Evolutionary conservation across 2,888 invertebrate genomes (phyloP).

Genomic region (Nymphalis urticae): DNA sequence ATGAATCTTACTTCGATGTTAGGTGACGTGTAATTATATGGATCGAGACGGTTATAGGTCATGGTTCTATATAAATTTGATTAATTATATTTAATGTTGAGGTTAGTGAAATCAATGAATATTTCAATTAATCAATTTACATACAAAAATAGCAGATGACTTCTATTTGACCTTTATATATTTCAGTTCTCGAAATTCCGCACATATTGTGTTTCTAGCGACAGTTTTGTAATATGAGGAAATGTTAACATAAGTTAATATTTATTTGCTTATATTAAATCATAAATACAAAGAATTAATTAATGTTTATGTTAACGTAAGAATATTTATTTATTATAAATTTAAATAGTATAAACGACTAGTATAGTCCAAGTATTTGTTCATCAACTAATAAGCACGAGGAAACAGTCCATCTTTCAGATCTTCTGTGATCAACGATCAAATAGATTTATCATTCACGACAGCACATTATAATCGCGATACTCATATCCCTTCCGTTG

Average conservation of each 20-base stretch:
- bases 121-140: background rate
- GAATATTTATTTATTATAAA: background rate
- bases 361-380: slow-evolving; percentile 13
- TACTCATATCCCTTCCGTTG: too few species aligned
- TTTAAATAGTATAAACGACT: background rate
- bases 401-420: slow-evolving; percentile 35
- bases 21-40: slow-evolving; percentile 1
- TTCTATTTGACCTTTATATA: too few species aligned
- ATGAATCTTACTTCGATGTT: slow-evolving; percentile 13
- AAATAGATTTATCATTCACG: slow-evolving; percentile 30
- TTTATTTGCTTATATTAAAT: too few species aligned
- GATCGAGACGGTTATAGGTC: slow-evolving; percentile 6
- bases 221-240: too few species aligned
- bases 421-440: slow-evolving; percentile 30
- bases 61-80: background rate
- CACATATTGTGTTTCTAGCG: too few species aligned
- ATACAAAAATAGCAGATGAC: too few species aligned
- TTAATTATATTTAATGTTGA: slow-evolving; percentile 1
- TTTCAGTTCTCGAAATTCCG: too few species aligned
- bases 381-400: slow-evolving; percentile 29
- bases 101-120: background rate
- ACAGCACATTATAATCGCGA: slow-evolving; percentile 2
- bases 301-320: too few species aligned
- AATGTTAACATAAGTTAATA: too few species aligned
- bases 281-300: too few species aligned